Evolutionary conservation across 2,113 vertebrate species (phyloP).

Genomic region (Tauraco erythrolophus): DNA sequence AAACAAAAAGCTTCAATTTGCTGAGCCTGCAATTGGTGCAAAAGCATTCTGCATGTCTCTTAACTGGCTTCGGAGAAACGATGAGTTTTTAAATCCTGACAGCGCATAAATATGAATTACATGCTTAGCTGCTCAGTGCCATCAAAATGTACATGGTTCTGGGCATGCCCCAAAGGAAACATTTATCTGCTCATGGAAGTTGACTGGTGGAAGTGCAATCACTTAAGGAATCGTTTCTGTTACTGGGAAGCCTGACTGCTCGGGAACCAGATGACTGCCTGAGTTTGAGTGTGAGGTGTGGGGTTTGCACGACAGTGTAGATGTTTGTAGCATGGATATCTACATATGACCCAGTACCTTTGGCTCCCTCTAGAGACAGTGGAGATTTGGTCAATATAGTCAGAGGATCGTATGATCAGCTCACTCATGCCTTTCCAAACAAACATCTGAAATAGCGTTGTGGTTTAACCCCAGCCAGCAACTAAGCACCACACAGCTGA

Average conservation of each 20-base stretch:
- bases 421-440: not conserved
- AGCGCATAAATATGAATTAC: slow-evolving; percentile 10
- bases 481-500: too few relatives aligned
- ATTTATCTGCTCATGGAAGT: not conserved
- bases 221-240: not conserved
- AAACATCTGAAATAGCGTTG: not conserved
- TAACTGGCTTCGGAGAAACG: not conserved
- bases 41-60: not conserved
- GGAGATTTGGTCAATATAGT: not conserved
- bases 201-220: not conserved
- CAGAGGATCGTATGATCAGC: not conserved
- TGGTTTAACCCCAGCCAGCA: too few relatives aligned
- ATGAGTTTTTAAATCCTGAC: not conserved
- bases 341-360: not conserved
- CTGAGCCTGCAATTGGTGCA: not conserved
- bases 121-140: not conserved
- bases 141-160: not conserved
- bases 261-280: not conserved
- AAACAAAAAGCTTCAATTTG: not conserved
- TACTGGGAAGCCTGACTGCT: not conserved
- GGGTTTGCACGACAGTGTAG: not conserved
- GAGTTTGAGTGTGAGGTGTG: not conserved
- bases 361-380: not conserved
- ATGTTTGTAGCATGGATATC: not conserved
- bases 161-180: not conserved